phyloP scores from a whole-genome alignment of 2,888 invertebrate genomes.

The Microdon myrmicae region DNA sequence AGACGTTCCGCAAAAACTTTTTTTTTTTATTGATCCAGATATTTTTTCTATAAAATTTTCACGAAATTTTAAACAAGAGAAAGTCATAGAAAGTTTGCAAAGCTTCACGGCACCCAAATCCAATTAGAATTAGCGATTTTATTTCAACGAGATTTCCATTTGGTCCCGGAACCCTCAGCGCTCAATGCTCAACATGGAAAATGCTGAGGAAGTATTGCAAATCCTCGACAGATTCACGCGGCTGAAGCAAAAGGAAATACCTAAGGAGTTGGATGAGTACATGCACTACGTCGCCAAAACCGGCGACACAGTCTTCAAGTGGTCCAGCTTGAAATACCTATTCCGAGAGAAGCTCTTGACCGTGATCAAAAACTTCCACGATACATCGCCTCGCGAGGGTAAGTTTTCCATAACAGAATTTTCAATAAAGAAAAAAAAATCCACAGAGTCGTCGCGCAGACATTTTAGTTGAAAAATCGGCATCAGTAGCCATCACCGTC shows the following conservation, averaged over 20 bases:
- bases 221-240: constrained; percentile 86
- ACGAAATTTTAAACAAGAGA: constrained; percentile 61
- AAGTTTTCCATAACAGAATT: too few relatives aligned
- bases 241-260: constrained; percentile 81
- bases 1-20: constrained; percentile 17
- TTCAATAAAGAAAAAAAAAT: too few relatives aligned
- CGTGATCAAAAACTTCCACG: constrained; percentile 89
- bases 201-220: constrained; percentile 85
- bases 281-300: constrained; percentile 89
- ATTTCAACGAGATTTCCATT: too few relatives aligned
- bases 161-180: too few relatives aligned
- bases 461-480: constrained; percentile 34
- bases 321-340: constrained; percentile 87
- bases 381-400: constrained; percentile 75
- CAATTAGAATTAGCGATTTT: not conserved
- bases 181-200: constrained; percentile 73
- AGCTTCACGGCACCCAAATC: constrained; percentile 1
- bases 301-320: constrained; percentile 93
- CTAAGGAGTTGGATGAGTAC: constrained; percentile 89
- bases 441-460: constrained; percentile 33
- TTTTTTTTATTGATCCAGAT: too few relatives aligned
- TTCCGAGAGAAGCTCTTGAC: constrained; percentile 87
- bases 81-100: constrained; percentile 65
- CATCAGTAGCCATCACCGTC: constrained; percentile 20
- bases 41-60: constrained; percentile 23